Evolutionary conservation across 2,888 invertebrate species (phyloP).

Genomic region (Serrognathus titanus): DNA sequence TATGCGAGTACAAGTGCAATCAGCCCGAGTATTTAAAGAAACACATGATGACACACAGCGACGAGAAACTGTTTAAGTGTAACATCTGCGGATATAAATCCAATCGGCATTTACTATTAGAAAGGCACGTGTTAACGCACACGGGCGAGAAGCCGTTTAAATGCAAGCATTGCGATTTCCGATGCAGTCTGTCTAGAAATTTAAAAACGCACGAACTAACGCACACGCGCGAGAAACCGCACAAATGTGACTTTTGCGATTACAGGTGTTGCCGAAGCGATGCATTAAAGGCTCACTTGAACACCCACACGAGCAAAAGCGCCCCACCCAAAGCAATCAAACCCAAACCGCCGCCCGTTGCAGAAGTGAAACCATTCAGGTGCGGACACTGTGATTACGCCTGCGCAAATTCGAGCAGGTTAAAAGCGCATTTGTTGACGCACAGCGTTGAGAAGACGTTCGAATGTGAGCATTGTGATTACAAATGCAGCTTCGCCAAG

Average conservation of each 20-base stretch:
- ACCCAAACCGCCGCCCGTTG: constrained; percentile 51
- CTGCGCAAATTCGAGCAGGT: constrained; percentile 49
- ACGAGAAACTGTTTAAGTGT: background rate
- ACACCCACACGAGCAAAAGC: background rate
- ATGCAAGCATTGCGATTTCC: background rate
- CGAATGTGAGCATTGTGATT: constrained; percentile 65
- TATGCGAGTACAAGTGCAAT: background rate
- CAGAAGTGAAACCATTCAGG: constrained; percentile 55
- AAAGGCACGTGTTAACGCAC: background rate
- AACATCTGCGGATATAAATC: too few species aligned
- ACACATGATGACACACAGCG: constrained; percentile 10
- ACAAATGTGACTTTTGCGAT: constrained; percentile 5
- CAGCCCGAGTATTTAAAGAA: background rate
- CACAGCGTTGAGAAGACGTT: constrained; percentile 64
- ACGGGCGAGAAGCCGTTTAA: background rate
- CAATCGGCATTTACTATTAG: background rate
- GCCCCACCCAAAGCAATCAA: background rate
- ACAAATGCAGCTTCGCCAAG: constrained; percentile 41
- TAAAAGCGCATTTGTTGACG: constrained; percentile 61
- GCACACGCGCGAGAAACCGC: constrained; percentile 23
- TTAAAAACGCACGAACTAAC: background rate
- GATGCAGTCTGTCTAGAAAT: background rate
- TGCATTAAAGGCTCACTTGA: constrained; percentile 57
- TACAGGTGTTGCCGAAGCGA: background rate
- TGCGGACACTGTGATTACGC: constrained; percentile 62